Evolutionary conservation across 2,888 invertebrate species (phyloP), one percentile per base, ranked within the genome.

Genomic region (Dastarcus helophoroides): DNA sequence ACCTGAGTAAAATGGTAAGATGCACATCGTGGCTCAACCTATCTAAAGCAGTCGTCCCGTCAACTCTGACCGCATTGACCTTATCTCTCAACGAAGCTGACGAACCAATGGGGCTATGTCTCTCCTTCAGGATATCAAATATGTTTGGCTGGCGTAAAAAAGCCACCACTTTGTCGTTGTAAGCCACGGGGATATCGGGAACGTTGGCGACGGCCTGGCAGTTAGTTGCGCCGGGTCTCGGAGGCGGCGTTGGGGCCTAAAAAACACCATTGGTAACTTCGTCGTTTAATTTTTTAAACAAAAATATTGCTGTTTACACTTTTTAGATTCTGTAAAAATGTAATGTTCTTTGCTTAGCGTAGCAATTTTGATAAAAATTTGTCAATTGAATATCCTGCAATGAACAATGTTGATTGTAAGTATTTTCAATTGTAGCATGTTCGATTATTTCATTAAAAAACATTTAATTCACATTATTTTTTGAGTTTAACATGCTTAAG

Each of bases 131-230:
- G 42, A 93, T 86, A 50, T 91, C 91, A 63, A 89, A 76, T 50
- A 94, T 89, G 60, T 91, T 91, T 6, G 91, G 83, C 56, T 94
- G 94, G 0, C 93, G 74, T 16, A 94, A 71, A 65, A 94, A 94
- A n/a, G 90, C 88, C 31, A 94, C 89, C 43, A 94, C 93, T 71
- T 86, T 88, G 53, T 94, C 94, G 56, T 93, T 93, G 61, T 94
- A 94, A 3, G 93, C 89, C 10, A 86, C 76, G 1, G 90, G 89
- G 52, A 89, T 79, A 42, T 81, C 74, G 2, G 74, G 69, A 28
- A 57, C 50, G 15, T 67, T 60, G 35, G 44, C 51, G 16, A 54
- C 47, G 17, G 56, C 46, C 23, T 53, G 48, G 32, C 50, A 38
- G 9, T 51, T 46, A 5, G 50, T 37, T 5, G 39, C 33, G 13